Conservation (phyloP, 2,113 vertebrate genomes). For the Cercopithecus mona region DNA sequence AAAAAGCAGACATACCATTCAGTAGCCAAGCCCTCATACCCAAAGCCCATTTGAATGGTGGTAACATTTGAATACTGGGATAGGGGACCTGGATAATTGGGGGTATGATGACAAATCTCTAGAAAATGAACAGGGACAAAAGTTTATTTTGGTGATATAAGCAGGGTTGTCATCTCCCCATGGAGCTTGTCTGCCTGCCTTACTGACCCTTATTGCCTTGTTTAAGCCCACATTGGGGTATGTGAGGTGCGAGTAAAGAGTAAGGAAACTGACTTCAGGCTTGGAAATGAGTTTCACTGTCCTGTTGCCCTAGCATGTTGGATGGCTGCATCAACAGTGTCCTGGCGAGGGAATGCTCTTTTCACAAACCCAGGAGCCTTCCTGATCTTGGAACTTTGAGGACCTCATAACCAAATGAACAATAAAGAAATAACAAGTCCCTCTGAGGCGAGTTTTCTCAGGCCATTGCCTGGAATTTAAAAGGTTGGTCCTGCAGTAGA, state of each 20-base stretch:
- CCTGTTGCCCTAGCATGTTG: background rate
- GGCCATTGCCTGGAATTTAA: background rate
- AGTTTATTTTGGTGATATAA: background rate
- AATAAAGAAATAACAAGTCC: background rate
- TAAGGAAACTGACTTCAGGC: background rate
- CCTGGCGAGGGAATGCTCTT: background rate
- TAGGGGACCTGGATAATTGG: background rate
- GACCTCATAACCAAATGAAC: background rate
- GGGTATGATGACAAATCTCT: background rate
- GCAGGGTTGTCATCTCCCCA: background rate
- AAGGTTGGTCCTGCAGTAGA: background rate
- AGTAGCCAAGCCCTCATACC: background rate
- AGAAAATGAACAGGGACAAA: background rate
- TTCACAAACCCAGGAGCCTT: background rate
- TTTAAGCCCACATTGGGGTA: background rate
- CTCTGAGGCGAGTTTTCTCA: slow-evolving; percentile 19
- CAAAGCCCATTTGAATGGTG: background rate
- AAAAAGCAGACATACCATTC: slow-evolving; percentile 29
- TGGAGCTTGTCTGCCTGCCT: background rate
- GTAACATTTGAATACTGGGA: background rate
- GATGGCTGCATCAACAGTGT: background rate
- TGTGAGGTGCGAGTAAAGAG: background rate
- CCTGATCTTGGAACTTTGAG: background rate
- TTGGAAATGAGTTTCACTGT: background rate
- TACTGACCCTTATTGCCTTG: background rate